Percentiles rank a stretch among this genome's conserved stretches.
phyloP scores from a whole-genome alignment of 2,113 vertebrate genomes.

The Erythrocebus patas region DNA sequence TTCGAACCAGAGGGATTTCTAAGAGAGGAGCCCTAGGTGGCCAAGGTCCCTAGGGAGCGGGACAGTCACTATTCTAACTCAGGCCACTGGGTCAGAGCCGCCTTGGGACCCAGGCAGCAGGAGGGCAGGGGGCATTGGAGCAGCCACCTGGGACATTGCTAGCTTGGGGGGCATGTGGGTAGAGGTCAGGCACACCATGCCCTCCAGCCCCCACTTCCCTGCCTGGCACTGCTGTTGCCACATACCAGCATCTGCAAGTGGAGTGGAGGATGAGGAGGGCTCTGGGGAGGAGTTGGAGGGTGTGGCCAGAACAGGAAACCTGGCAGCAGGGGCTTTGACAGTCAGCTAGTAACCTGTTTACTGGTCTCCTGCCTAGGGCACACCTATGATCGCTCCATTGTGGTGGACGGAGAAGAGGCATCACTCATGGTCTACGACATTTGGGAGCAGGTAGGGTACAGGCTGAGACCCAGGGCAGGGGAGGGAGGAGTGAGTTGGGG shows the following conservation, averaged over 20 bases:
- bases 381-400: slow-evolving; percentile 93
- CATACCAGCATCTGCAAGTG: neutral
- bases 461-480: slow-evolving; percentile 74
- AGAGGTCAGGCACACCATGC: neutral
- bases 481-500: neutral
- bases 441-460: slow-evolving; percentile 96
- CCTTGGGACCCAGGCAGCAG: neutral
- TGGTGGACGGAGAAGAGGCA: slow-evolving; percentile 96
- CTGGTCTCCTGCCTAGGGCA: slow-evolving; percentile 85
- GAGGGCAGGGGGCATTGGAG: neutral
- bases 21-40: neutral
- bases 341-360: slow-evolving; percentile 20
- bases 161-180: neutral
- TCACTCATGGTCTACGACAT: slow-evolving; percentile 96
- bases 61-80: neutral
- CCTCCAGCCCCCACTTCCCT: neutral
- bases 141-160: neutral
- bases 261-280: neutral
- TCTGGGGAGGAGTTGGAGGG: neutral
- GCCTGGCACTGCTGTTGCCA: neutral
- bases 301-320: neutral
- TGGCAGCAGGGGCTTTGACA: neutral
- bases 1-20: neutral
- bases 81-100: neutral
- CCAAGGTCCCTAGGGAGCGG: neutral